Evolutionary conservation across 2,797 vertebrate genomes (phyloP).

Genomic region (Lagodon rhomboides): DNA sequence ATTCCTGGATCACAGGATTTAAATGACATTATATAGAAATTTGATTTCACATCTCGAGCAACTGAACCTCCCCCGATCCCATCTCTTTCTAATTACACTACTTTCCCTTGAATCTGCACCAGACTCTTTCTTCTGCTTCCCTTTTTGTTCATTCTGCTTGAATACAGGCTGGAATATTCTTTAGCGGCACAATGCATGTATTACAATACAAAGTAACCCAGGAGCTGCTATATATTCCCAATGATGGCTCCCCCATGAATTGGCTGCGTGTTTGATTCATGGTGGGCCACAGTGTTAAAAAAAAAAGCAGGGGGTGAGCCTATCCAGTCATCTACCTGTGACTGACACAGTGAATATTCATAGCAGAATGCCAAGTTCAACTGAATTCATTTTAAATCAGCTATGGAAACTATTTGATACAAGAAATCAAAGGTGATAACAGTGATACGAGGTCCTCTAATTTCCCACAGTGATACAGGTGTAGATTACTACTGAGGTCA

Average conservation of each 20-base stretch:
- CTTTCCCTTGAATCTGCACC: conserved; percentile 65
- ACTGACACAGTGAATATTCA: conserved; percentile 66
- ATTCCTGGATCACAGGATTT: conserved; percentile 84
- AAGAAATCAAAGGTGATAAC: conserved; percentile 12
- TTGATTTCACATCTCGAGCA: conserved; percentile 83
- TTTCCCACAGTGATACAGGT: conserved; percentile 14
- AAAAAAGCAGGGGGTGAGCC: conserved; percentile 45
- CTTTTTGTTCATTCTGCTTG: conserved; percentile 81
- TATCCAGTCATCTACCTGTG: conserved; percentile 62
- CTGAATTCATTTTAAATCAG: conserved; percentile 30
- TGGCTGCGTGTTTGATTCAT: conserved; percentile 80
- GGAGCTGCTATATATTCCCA: conserved; percentile 77
- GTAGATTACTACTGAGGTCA: conserved; percentile 5
- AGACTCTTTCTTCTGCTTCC: conserved; percentile 67
- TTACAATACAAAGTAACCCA: conserved; percentile 83
- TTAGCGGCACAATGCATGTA: conserved; percentile 80
- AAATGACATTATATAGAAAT: conserved; percentile 87
- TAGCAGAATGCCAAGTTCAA: conserved; percentile 25
- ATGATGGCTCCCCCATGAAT: conserved; percentile 79
- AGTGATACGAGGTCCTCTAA: conserved; percentile 13
- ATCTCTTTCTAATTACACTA: conserved; percentile 82
- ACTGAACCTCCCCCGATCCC: conserved; percentile 79
- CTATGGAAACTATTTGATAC: conserved; percentile 29
- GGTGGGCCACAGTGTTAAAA: conserved; percentile 60
- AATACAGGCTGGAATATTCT: conserved; percentile 82